Percentiles rank a stretch among this genome's conserved stretches.
Evolutionary conservation across 2,888 invertebrate species (phyloP).

Genomic region (Cantharis flavilabris): DNA sequence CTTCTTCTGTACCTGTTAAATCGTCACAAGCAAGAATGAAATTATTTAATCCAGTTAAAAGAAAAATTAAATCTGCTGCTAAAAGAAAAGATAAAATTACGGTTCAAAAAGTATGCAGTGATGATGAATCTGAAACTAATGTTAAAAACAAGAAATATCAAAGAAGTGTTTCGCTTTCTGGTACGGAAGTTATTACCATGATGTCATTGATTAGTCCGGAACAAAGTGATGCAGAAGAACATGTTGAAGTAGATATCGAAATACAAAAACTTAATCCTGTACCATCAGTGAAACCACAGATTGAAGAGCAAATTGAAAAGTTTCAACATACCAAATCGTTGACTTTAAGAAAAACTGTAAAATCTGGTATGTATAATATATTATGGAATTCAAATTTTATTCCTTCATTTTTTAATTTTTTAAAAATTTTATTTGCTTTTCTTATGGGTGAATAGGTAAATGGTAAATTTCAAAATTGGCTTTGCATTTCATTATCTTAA

Average conservation of each 20-base stretch:
- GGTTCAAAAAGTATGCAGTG: slow-evolving; percentile 13
- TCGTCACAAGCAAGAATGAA: slow-evolving; percentile 40
- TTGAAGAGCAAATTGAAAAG: slow-evolving; percentile 30
- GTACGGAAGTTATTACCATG: slow-evolving; percentile 64
- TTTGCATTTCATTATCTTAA: too few species aligned
- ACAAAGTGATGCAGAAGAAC: slow-evolving; percentile 65
- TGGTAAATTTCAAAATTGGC: too few species aligned
- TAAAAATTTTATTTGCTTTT: neutral
- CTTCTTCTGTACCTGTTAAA: slow-evolving; percentile 48
- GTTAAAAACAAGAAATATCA: slow-evolving; percentile 23
- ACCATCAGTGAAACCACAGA: neutral
- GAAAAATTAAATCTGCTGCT: slow-evolving; percentile 41
- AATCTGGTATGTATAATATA: slow-evolving; percentile 45
- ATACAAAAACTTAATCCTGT: slow-evolving; percentile 27
- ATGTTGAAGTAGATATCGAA: slow-evolving; percentile 25
- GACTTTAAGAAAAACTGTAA: slow-evolving; percentile 50
- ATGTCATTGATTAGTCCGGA: slow-evolving; percentile 70
- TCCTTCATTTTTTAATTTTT: neutral
- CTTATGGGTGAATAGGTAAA: too few species aligned
- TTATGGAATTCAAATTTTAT: neutral
- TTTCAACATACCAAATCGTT: slow-evolving; percentile 40
- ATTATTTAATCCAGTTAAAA: slow-evolving; percentile 44
- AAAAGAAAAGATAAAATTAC: slow-evolving; percentile 31
- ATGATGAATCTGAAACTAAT: slow-evolving; percentile 15
- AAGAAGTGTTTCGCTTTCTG: slow-evolving; percentile 43